phyloP scores from a whole-genome alignment of 1,140 invertebrate genomes.

The Cydia splendana region DNA sequence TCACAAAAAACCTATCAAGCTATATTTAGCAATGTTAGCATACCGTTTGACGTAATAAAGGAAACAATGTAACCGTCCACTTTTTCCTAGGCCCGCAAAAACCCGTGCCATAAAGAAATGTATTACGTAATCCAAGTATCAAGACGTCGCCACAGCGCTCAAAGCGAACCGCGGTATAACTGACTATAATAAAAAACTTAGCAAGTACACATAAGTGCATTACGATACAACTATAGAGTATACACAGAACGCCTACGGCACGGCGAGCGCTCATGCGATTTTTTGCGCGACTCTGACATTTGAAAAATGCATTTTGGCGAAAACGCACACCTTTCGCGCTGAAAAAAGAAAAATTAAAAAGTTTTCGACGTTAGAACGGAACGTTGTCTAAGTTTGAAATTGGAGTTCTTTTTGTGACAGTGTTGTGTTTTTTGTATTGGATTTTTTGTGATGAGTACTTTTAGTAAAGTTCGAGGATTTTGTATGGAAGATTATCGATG shows the following conservation, averaged over 20 bases:
- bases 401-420: conserved; percentile 26
- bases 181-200: conserved; percentile 78
- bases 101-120: conserved; percentile 35
- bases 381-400: conserved; percentile 43
- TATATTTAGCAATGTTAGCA: background rate
- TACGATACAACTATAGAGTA: conserved; percentile 75
- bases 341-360: conserved; percentile 42
- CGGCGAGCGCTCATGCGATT: conserved; percentile 65
- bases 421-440: conserved; percentile 44
- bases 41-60: conserved; percentile 9
- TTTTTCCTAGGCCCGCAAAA: conserved; percentile 8
- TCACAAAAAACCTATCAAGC: background rate
- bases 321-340: conserved; percentile 68
- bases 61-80: conserved; percentile 11
- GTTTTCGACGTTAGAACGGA: conserved; percentile 23
- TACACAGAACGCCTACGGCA: conserved; percentile 71
- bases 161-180: conserved; percentile 70
- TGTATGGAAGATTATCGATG: conserved; percentile 51
- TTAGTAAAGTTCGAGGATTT: conserved; percentile 33
- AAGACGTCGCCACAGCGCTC: conserved; percentile 60
- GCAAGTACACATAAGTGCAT: conserved; percentile 77
- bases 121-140: conserved; percentile 52
- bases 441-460: conserved; percentile 34
- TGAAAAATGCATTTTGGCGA: conserved; percentile 78
- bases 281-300: conserved; percentile 71